Base-by-base conservation (phyloP, 2,888 invertebrate genomes). In the Polymixis flavicincta region DNA sequence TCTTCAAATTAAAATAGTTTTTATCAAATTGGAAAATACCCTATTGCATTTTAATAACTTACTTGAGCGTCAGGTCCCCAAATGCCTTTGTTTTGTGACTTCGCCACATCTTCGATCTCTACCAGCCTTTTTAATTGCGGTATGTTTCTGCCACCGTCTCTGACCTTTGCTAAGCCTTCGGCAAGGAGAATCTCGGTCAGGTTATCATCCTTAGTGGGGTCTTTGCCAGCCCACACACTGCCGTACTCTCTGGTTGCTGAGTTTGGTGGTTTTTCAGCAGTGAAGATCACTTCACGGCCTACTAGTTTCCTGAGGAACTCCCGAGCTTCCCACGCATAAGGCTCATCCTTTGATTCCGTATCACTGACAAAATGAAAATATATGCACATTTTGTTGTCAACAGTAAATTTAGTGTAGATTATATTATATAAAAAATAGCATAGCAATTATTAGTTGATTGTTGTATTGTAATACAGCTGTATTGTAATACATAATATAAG, bases 241-340 rank as follows among this genome's bases (percentile, higher is more conserved):
- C 99, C 99, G 96, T 99, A 99, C 80, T 96, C 96, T 92, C 98
- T 98, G 83, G 98, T 97, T n/a, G 97, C 97, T 7, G 98, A 98
- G 90, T 98, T 98, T 76, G 98, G 97, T 54, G 98, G 98, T 91
- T 98, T 98, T 91, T 99, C 99, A 71, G 97, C 97, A 55, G 97
- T 98, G 92, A 99, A 99, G 25, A 97, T 97, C 0, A 99, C 98
- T 89, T 98, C 98, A 92, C 98, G 98, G 4, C 99, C 99, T 89
- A 99, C 98, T 54, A 99, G 95, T 93, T 98, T 98, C 55, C 99
- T 97, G 67, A 99, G 96, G 92, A 98, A 99, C 95, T 99, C 99
- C 73, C 99, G 97, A 1, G 99, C 98, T 92, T 99, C 99, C 99
- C 99, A 99, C 0, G 99, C 99, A 97, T 97, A 99, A 2, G 99